Evolutionary conservation across 2,888 invertebrate species (phyloP).

Genomic region (Phyllotreta cruciferae): DNA sequence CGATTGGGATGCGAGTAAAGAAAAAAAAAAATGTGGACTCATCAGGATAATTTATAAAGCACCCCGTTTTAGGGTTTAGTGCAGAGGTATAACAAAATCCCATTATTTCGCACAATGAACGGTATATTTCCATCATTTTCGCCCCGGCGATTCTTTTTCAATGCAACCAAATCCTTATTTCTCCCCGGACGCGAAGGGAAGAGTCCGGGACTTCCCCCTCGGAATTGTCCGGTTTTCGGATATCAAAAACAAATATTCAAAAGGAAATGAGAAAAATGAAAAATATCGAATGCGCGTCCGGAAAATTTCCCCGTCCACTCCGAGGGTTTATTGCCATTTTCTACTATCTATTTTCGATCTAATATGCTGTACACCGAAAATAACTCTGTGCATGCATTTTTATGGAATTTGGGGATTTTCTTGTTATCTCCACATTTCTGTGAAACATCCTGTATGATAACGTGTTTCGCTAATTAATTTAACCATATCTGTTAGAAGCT

Average conservation of each 20-base stretch:
- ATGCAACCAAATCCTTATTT: slow-evolving; percentile 4
- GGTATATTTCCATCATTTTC: slow-evolving; percentile 36
- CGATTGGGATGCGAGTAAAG: slow-evolving; percentile 8
- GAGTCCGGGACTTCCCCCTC: neutral
- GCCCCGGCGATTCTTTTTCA: slow-evolving; percentile 38
- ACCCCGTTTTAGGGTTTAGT: slow-evolving; percentile 20
- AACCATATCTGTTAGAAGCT: too few species aligned
- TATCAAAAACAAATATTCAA: slow-evolving; percentile 20
- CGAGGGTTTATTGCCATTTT: neutral
- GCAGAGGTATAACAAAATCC: slow-evolving; percentile 34
- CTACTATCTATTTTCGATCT: too few species aligned
- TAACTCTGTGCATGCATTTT: too few species aligned
- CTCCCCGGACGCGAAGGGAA: neutral
- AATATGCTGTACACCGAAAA: too few species aligned
- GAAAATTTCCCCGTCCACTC: neutral
- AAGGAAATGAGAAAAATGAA: slow-evolving; percentile 18
- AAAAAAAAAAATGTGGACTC: slow-evolving; percentile 35
- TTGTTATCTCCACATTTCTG: too few species aligned
- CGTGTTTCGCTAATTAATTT: too few species aligned
- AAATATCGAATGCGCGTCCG: slow-evolving; percentile 8
- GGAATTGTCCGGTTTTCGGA: slow-evolving; percentile 15
- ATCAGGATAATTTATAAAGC: slow-evolving; percentile 39
- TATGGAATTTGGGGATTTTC: too few species aligned
- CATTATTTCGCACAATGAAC: slow-evolving; percentile 39
- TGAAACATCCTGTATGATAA: too few species aligned